phyloP scores from a whole-genome alignment of 2,888 invertebrate genomes.

The Cryptus viduatorius region DNA sequence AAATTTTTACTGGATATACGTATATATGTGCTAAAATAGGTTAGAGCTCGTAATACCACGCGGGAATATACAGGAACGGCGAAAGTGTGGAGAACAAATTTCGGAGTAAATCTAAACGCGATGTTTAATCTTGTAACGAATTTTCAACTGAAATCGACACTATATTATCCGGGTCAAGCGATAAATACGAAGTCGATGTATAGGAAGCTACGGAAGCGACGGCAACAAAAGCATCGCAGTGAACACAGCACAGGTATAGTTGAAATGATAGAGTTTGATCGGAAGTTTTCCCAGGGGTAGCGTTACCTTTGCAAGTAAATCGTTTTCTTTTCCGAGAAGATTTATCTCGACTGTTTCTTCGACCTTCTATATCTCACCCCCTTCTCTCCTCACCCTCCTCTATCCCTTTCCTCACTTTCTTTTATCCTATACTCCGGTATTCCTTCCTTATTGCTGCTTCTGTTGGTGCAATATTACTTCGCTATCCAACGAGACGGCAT shows the following conservation, averaged over 20 bases:
- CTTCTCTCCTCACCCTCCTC: neutral
- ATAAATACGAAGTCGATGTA: constrained; percentile 31
- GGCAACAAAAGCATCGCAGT: constrained; percentile 42
- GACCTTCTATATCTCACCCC: constrained; percentile 42
- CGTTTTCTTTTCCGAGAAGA: constrained; percentile 73
- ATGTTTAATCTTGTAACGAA: neutral
- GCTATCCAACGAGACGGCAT: constrained; percentile 45
- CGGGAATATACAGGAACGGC: no score
- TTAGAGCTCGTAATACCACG: no score
- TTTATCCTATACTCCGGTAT: constrained; percentile 39
- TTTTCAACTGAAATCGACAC: constrained; percentile 3
- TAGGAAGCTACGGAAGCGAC: constrained; percentile 22
- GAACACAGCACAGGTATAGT: constrained; percentile 44
- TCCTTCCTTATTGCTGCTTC: constrained; percentile 60
- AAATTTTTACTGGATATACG: no score
- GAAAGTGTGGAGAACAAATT: no score
- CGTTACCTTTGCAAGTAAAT: constrained; percentile 74
- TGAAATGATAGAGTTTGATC: constrained; percentile 76
- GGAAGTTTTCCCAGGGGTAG: constrained; percentile 70
- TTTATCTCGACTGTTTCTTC: constrained; percentile 75
- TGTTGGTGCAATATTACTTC: constrained; percentile 50
- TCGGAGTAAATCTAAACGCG: neutral
- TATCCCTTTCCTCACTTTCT: constrained; percentile 12
- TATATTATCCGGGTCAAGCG: constrained; percentile 7
- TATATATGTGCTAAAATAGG: no score